These are phyloP conservation scores for Lophochroa leadbeateri DNA, from an alignment of 2,113 vertebrate species.

Conservation along the genomic window DNA sequence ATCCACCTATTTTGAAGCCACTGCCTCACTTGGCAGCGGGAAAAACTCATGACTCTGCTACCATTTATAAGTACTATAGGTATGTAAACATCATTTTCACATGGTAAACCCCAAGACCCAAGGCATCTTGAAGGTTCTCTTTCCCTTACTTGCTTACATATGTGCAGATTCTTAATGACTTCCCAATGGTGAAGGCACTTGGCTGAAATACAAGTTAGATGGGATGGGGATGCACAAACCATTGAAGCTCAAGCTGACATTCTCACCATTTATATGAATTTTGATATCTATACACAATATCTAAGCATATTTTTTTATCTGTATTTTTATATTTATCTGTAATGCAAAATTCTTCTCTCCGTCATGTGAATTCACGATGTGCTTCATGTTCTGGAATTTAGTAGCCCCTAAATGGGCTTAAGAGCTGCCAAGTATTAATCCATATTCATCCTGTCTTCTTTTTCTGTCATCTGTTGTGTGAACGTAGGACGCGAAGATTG, in stretches of 20 bases:
- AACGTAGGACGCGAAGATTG: not conserved
- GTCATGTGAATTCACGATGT: not conserved
- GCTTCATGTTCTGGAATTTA: not conserved
- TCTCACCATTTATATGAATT: not conserved
- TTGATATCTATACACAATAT: not conserved
- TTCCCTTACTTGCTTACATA: not conserved
- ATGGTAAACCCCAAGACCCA: not conserved
- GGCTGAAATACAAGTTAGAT: rapidly evolving
- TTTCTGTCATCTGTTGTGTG: not conserved
- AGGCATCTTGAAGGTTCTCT: not conserved
- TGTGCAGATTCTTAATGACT: not conserved
- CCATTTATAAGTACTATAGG: rapidly evolving
- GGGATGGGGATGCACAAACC: not conserved
- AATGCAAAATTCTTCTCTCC: not conserved
- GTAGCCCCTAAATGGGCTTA: not conserved
- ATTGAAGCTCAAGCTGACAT: not conserved
- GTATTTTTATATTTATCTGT: not conserved
- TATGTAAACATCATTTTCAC: not conserved
- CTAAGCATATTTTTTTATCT: not conserved
- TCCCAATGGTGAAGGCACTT: not conserved
- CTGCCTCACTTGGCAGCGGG: rapidly evolving
- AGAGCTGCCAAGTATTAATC: not conserved
- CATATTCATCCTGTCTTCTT: not conserved
- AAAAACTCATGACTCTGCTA: not conserved
- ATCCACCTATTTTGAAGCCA: not conserved